phyloP scores from a whole-genome alignment of 2,113 vertebrate species.

The Conger conger region DNA sequence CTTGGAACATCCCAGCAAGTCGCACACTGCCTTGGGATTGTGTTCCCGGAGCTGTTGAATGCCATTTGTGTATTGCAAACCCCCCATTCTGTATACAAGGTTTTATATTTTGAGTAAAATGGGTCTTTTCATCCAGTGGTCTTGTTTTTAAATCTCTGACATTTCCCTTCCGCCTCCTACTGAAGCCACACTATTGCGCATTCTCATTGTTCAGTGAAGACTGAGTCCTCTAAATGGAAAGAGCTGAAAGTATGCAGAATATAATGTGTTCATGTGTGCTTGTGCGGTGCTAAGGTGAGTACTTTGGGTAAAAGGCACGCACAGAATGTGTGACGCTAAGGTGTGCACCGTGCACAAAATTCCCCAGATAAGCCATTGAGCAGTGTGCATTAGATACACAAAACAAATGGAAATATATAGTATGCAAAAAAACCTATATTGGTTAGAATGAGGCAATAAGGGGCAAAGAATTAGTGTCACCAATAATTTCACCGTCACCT shows the following conservation, averaged over 20 bases:
- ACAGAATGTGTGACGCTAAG: too few relatives aligned
- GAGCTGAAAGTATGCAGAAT: not conserved
- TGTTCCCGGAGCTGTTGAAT: not conserved
- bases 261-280: not conserved
- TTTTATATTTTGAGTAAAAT: conserved; percentile 5
- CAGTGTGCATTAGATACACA: not conserved
- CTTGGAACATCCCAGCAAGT: not conserved
- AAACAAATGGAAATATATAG: not conserved
- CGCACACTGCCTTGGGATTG: not conserved
- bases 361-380: not conserved
- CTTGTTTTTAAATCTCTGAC: not conserved
- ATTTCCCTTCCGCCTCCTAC: not conserved
- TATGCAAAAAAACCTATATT: too few relatives aligned
- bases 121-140: not conserved
- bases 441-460: not conserved
- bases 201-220: not conserved
- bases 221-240: not conserved
- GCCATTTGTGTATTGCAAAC: conserved; percentile 13
- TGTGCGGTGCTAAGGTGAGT: not conserved
- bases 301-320: not conserved
- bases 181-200: not conserved
- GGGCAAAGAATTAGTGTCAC: not conserved
- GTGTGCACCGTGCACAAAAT: not conserved
- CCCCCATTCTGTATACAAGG: not conserved
- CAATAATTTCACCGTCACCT: not conserved